Evolutionary conservation across 2,797 vertebrate species (phyloP), one percentile per base, ranked within the genome.

Genomic region (Halcyon smyrnensis): DNA sequence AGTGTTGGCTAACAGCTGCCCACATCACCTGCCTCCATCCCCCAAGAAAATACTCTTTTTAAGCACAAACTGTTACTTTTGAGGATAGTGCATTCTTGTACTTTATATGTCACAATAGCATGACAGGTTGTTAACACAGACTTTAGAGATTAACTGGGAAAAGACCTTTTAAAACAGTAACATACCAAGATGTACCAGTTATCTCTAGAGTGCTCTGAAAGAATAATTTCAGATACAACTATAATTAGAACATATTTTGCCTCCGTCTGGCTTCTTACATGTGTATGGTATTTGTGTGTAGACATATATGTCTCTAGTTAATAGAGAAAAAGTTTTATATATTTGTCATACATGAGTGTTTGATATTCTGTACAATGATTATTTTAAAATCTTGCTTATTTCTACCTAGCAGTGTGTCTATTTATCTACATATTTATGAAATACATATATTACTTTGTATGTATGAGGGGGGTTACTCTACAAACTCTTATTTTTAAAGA

Each of bases 21-120:
- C 15, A 34, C 4, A 37, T 3, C 6, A 43, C 12, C 7, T 1
- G 5, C 8, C 19, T 48, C 14, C 15, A 62, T 2, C 2, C 14
- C 2, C 0, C 12, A 63, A 67, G 17, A 67, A 50, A 19, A 36
- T 39, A 24, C 6, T 32, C 5, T 63, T 75, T 68, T 77, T 37
- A 78, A 50, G 11, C 5, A 8, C 12, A 54, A 43, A 51, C 7
- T 34, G 2, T n/a, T 89, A 39, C 20, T 81, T 78, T 48, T n/a
- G 11, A 82, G 8, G 8, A 5, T 24, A 51, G 70, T 51, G 3
- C 6, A 25, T 57, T 81, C 84, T 75, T 63, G 4, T 53, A 51
- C 21, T 59, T 80, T 23, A 32, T 56, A 39, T 64, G 15, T 64
- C 32, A 73, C 48, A 60, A 28, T 39, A 73, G 2, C 3, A 9